A percentile compares a stretch with the other conserved stretches of the same genome.
Conservation (phyloP, 64 coral and sea anemone species). For the Montipora foliosa region DNA sequence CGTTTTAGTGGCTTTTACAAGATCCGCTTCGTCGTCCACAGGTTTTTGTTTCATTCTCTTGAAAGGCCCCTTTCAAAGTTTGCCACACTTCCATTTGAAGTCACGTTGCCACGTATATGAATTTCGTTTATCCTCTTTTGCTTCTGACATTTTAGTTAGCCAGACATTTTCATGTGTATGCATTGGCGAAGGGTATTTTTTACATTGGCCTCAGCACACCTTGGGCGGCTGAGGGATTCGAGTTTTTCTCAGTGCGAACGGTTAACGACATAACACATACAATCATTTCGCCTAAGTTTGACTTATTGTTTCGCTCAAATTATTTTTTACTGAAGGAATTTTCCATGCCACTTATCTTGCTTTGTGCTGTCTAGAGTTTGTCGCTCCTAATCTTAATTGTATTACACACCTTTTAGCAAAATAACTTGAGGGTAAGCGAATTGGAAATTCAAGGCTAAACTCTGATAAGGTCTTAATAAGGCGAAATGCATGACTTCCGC, state of each 20-base stretch:
- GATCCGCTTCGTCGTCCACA: too few relatives aligned
- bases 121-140: too few relatives aligned
- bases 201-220: too few relatives aligned
- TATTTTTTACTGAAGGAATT: slow-evolving; percentile 3
- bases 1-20: too few relatives aligned
- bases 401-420: not conserved
- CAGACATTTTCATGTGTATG: too few relatives aligned
- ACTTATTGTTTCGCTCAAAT: not conserved
- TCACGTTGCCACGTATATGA: too few relatives aligned
- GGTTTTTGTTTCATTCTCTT: too few relatives aligned
- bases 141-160: too few relatives aligned
- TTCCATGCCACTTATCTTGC: not conserved
- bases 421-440: not conserved
- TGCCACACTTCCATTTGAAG: too few relatives aligned
- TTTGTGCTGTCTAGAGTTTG: not conserved
- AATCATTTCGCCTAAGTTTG: not conserved
- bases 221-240: not conserved
- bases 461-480: not conserved
- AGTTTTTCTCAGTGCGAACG: not conserved
- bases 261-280: not conserved
- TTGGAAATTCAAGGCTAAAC: not conserved
- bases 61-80: too few relatives aligned
- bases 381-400: slow-evolving; percentile 10
- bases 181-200: too few relatives aligned
- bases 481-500: not conserved